Base-by-base conservation (phyloP, 2,797 vertebrate genomes). In the Micrastur ruficollis region DNA sequence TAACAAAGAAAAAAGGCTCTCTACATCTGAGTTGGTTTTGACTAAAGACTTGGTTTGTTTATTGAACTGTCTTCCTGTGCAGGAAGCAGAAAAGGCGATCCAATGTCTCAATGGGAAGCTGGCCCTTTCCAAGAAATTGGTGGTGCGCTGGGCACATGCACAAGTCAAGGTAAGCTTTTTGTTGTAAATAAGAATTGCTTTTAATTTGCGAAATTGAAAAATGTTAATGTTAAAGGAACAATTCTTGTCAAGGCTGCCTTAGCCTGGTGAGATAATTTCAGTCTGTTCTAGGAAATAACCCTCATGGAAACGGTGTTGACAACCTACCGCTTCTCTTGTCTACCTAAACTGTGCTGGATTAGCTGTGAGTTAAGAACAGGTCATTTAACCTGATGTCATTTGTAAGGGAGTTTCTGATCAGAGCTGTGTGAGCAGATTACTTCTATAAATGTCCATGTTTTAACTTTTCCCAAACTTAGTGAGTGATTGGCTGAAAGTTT, bases 71-170 rank as follows among this genome's bases (percentile, higher is more conserved):
- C 95, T 97, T 97, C 95, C 92, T 84, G 73, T 63, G 83, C 98
- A 99, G 99, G 99, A 99, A 98, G 99, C 99, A 14, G 99, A 99
- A 76, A 98, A 99, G 93, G 99, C 99, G 8, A 99, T 99, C 97
- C 99, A 99, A 81, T 98, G 99, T 98, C 98, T 99, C 95, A 99
- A 99, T 93, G 99, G 99, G 92, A 99, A 99, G 91, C 98, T 99
- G 96, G 99, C 99, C 34, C 98, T 99, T 93, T 99, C 99, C 47
- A 99, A 99, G 98, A 99, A 99, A 89, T 81, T 99, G 96, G 99
- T 99, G 44, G 99, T 99, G 84, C 98, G 99, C 46, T 99, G 99
- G 99, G 99, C 99, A 14, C 99, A 99, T 1, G 99, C 99, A 42
- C 99, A 99, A 92, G 98, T 99, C 86, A 99, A 99, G 98, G 98